Evolutionary conservation across 2,113 vertebrate genomes (phyloP), one percentile per base, ranked within the genome.

Genomic region (Brachionichthys hirsutus): DNA sequence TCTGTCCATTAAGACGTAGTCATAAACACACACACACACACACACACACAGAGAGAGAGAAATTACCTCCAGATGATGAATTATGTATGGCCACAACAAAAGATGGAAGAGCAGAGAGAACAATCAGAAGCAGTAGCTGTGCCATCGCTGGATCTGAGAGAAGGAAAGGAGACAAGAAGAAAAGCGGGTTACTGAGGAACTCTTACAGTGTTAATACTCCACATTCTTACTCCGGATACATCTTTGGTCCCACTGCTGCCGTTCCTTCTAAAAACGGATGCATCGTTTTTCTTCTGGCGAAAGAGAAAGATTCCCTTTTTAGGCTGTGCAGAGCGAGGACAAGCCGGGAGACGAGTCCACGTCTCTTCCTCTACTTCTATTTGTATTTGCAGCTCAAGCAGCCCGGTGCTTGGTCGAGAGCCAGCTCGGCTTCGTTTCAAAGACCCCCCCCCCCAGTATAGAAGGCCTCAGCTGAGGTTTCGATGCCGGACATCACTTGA

Each of bases 11-110:
- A 83, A 73, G 54, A 60, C 18, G 48, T 34, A 68, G n/a, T 51
- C 54, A 51, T 63, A 59, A 67, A 73, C 67, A 65, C 57, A 59
- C 48, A 70, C 62, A 41, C 36, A 38, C 36, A 38, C 20, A 62
- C 48, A 47, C 18, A 13, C 54, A 67, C 45, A 47, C 47, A 78
- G 34, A 77, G 50, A 83, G 63, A 78, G 34, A 77, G 50, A 83
- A 65, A 85, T 90, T 90, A 92, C 91, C 91, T 92, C 77, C 90
- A 51, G 86, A 56, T 53, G 91, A 90, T 88, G 87, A 89, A 89
- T 92, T 92, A 87, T 91, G 90, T 77, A 90, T 87, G 78, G 87
- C 82, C 72, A 82, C 85, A 62, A 89, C 86, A 58, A 87, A 77
- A 76, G 84, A 74, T 38, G 90, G 89, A 59, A 91, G 83, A 77